Conservation (phyloP, 2,113 vertebrate genomes). For the Phalacrocorax pelagicus region DNA sequence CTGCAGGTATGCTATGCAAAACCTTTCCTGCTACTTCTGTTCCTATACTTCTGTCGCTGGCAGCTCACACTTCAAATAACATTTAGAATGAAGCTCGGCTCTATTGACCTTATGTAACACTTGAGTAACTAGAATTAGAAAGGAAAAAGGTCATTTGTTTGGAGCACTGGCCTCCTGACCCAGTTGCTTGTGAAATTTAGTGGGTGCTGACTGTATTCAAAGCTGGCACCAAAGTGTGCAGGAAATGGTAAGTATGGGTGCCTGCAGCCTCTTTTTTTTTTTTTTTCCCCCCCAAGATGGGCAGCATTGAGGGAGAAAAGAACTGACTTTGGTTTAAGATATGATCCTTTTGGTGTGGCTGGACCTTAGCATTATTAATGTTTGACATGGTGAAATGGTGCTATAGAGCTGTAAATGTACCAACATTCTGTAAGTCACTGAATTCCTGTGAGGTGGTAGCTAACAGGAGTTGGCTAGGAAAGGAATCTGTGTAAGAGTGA, state of each 20-base stretch:
- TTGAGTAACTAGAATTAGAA: not conserved
- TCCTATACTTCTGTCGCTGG: accelerated
- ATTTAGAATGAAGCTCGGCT: not conserved
- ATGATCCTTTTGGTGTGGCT: not conserved
- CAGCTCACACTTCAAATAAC: not conserved
- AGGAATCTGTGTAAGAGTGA: not conserved
- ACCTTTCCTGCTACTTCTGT: not conserved
- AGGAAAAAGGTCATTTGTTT: not conserved
- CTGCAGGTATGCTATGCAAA: not conserved
- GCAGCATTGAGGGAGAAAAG: not conserved
- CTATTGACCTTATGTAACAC: not conserved
- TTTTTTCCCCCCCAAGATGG: not conserved
- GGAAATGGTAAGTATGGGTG: not conserved
- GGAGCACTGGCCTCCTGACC: not conserved
- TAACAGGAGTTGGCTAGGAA: not conserved
- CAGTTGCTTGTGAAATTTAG: not conserved
- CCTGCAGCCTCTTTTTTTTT: not conserved
- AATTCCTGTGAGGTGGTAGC: not conserved
- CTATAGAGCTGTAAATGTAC: not conserved
- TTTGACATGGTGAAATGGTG: not conserved
- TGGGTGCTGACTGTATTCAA: not conserved
- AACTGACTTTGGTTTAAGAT: not conserved
- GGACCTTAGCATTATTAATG: not conserved
- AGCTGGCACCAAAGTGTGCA: not conserved
- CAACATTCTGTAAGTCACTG: not conserved